Conservation (phyloP, 2,888 invertebrate genomes). For the Suillia variegata region DNA sequence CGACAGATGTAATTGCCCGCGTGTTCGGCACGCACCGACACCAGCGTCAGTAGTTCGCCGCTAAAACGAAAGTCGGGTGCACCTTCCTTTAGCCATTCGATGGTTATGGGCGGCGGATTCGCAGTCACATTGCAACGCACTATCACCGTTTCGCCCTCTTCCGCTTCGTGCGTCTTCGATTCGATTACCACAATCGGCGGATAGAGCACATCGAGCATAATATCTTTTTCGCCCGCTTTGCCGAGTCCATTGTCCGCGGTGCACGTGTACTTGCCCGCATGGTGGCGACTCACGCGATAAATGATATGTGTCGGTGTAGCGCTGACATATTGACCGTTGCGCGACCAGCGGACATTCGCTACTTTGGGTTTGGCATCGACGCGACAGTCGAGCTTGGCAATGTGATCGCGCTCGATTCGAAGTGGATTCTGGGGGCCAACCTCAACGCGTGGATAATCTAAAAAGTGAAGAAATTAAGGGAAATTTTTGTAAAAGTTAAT, state of each 20-base stretch:
- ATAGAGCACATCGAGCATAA: constrained; percentile 81
- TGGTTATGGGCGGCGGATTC: constrained; percentile 79
- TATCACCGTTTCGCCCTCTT: constrained; percentile 82
- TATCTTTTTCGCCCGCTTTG: constrained; percentile 78
- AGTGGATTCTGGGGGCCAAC: constrained; percentile 90
- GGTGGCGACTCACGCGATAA: constrained; percentile 78
- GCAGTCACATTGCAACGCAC: constrained; percentile 87
- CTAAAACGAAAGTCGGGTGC: constrained; percentile 81
- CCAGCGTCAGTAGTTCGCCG: constrained; percentile 76
- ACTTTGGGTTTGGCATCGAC: constrained; percentile 93
- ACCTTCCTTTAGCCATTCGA: constrained; percentile 88
- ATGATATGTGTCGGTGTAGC: constrained; percentile 78
- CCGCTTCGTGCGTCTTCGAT: constrained; percentile 79
- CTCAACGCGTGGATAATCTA: constrained; percentile 90
- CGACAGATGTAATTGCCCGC: constrained; percentile 89
- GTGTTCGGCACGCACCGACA: constrained; percentile 81
- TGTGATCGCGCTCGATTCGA: constrained; percentile 83
- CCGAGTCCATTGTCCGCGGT: constrained; percentile 86
- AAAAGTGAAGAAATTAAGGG: constrained; percentile 11
- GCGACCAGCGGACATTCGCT: constrained; percentile 81
- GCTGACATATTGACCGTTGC: constrained; percentile 83
- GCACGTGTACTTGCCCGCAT: constrained; percentile 89
- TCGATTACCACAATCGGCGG: constrained; percentile 83
- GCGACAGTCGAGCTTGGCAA: constrained; percentile 82
- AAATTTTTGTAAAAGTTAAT: constrained; percentile 5